Evolutionary conservation across 2,797 vertebrate species (phyloP).

Genomic region (Falco cherrug): DNA sequence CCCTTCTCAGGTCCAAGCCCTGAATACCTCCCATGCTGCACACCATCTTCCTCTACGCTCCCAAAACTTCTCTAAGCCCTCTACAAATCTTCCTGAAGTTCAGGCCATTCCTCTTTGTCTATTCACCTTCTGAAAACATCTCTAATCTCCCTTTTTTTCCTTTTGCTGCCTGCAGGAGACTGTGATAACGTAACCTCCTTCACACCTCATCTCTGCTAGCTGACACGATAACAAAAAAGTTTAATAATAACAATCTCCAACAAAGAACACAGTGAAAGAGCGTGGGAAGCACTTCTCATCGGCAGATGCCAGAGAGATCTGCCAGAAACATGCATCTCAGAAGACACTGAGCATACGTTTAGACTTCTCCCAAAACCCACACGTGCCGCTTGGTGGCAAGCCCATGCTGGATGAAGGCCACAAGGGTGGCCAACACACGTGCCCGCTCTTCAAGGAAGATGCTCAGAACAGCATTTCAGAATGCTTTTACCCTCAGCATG

Average conservation of each 20-base stretch:
- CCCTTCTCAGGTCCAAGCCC: neutral
- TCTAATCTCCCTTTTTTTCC: neutral
- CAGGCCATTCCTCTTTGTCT: neutral
- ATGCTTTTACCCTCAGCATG: neutral
- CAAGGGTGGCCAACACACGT: rapidly evolving
- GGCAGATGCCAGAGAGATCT: neutral
- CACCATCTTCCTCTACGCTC: neutral
- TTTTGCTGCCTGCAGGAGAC: neutral
- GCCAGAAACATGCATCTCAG: neutral
- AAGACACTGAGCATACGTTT: neutral
- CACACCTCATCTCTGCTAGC: slow-evolving; percentile 16
- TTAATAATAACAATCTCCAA: neutral
- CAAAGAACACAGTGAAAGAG: neutral
- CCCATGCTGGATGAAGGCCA: neutral
- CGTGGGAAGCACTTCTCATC: neutral
- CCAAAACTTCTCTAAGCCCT: neutral
- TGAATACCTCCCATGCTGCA: neutral
- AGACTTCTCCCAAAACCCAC: neutral
- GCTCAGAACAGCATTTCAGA: neutral
- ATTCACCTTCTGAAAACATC: neutral
- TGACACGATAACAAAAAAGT: neutral
- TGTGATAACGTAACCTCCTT: neutral
- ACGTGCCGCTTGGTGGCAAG: neutral
- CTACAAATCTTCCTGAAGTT: neutral
- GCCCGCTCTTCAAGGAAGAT: neutral